A percentile compares a stretch with the other conserved stretches of the same genome.
These are phyloP conservation scores for Drosophila chauvacae DNA, from an alignment of 1,140 invertebrate species.

Conservation along the genomic window DNA sequence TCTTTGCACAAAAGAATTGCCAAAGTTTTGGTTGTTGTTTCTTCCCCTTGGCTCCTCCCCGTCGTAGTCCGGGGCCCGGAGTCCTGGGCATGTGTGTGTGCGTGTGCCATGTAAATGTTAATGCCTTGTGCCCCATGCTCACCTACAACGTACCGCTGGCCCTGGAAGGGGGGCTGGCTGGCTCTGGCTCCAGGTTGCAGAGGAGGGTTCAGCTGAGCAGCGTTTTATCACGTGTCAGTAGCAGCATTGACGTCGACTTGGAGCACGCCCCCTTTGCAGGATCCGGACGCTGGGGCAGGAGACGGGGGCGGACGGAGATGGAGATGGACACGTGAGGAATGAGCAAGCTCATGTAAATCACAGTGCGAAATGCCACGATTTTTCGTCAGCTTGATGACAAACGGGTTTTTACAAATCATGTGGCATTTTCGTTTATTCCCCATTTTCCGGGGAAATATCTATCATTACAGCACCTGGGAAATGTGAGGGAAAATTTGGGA, in stretches of 20 bases:
- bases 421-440: conserved; percentile 27
- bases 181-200: conserved; percentile 1
- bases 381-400: conserved; percentile 50
- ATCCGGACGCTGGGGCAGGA: conserved; percentile 15
- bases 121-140: conserved; percentile 74
- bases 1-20: conserved; percentile 70
- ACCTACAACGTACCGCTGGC: conserved; percentile 62
- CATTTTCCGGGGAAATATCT: conserved; percentile 8
- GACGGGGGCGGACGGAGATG: conserved; percentile 31
- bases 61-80: neutral
- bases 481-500: neutral
- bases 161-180: neutral
- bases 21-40: conserved; percentile 77
- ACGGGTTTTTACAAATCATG: conserved; percentile 45
- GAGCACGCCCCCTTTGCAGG: conserved; percentile 44
- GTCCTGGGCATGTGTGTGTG: conserved; percentile 34
- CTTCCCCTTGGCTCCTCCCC: conserved; percentile 18
- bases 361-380: conserved; percentile 54
- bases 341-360: conserved; percentile 60
- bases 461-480: conserved; percentile 8
- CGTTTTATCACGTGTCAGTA: conserved; percentile 82
- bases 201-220: conserved; percentile 54
- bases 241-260: conserved; percentile 74
- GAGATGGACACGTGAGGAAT: conserved; percentile 63
- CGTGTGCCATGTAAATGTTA: conserved; percentile 79